Evolutionary conservation across 2,888 invertebrate genomes (phyloP).

Genomic region (Molanna angustata): DNA sequence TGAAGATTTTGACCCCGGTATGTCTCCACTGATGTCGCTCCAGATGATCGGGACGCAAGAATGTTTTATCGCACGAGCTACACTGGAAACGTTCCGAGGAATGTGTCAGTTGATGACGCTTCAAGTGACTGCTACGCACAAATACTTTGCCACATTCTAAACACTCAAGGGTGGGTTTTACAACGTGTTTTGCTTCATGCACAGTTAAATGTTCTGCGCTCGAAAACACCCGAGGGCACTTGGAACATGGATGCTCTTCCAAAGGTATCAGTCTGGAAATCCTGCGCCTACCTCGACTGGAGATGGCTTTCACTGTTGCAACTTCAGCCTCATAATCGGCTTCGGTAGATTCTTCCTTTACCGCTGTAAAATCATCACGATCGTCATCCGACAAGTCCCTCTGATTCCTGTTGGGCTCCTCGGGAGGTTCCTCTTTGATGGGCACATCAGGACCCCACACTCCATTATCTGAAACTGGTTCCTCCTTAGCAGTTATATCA

Average conservation of each 20-base stretch:
- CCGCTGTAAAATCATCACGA: background rate
- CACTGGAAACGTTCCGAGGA: slow-evolving; percentile 41
- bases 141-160: slow-evolving; percentile 25
- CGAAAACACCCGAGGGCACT: slow-evolving; percentile 5
- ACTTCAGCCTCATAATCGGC: slow-evolving; percentile 3
- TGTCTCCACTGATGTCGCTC: slow-evolving; percentile 41
- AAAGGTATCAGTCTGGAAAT: background rate
- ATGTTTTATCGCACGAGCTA: slow-evolving; percentile 41
- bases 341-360: slow-evolving; percentile 5
- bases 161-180: slow-evolving; percentile 19
- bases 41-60: slow-evolving; percentile 40
- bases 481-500: background rate
- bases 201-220: slow-evolving; percentile 4
- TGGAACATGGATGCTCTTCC: slow-evolving; percentile 1
- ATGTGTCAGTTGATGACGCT: slow-evolving; percentile 42
- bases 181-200: slow-evolving; percentile 13
- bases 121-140: slow-evolving; percentile 40
- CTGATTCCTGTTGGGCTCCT: background rate
- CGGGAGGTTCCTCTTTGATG: slow-evolving; percentile 5
- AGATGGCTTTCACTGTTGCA: background rate
- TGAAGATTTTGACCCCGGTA: slow-evolving; percentile 28
- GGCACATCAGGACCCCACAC: background rate
- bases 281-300: background rate
- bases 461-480: background rate
- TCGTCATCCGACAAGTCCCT: background rate